Conservation (phyloP, 2,888 invertebrate species). For the Gastrophysa polygoni region DNA sequence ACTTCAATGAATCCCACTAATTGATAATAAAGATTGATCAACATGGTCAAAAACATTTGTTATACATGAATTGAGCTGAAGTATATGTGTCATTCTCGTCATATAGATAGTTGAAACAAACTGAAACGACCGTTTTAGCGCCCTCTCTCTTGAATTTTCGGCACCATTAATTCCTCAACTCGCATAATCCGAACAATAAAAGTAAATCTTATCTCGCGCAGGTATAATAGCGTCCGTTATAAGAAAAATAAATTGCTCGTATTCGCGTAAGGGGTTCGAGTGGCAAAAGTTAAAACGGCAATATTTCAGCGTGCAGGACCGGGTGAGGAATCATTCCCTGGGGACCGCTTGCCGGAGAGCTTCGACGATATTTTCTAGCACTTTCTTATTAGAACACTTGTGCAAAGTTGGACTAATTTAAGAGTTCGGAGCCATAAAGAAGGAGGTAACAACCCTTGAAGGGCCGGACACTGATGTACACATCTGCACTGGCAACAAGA, state of each 20-base stretch:
- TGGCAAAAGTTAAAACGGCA: conserved; percentile 47
- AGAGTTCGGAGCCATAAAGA: conserved; percentile 58
- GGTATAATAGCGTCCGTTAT: conserved; percentile 34
- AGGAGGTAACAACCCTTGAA: conserved; percentile 58
- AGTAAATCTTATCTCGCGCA: conserved; percentile 30
- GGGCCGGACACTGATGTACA: conserved; percentile 54
- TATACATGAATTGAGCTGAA: too few relatives aligned
- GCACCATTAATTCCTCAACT: conserved; percentile 22
- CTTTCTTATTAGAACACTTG: conserved; percentile 58
- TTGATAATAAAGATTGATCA: too few relatives aligned
- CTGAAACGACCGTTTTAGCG: too few relatives aligned
- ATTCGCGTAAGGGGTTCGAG: conserved; percentile 29
- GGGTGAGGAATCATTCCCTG: conserved; percentile 52
- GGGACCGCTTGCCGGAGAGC: conserved; percentile 53
- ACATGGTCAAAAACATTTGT: too few relatives aligned
- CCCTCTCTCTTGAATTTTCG: conserved; percentile 17
- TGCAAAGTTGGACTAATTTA: conserved; percentile 59
- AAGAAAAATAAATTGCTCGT: conserved; percentile 36
- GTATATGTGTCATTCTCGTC: too few relatives aligned
- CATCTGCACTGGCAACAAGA: conserved; percentile 48
- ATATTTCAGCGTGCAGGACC: conserved; percentile 46
- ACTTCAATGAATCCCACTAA: too few relatives aligned
- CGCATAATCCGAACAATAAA: conserved; percentile 32
- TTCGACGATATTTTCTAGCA: conserved; percentile 53
- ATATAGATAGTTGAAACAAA: too few relatives aligned